Conservation (phyloP, 2,113 vertebrate species). For the Megaleporinus macrocephalus region DNA sequence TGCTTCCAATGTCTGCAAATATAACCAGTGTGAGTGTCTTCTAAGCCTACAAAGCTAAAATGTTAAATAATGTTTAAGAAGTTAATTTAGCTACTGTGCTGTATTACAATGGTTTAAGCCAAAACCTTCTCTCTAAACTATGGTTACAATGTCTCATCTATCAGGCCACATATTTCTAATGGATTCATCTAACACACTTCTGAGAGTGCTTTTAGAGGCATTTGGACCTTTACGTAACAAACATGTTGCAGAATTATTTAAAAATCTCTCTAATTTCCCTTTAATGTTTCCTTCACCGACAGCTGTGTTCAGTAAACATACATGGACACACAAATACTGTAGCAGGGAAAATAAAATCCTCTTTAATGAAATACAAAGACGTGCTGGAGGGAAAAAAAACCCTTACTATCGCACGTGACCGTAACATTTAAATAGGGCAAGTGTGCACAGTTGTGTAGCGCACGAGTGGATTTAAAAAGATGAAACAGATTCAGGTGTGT, state of each 20-base stretch:
- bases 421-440: background rate
- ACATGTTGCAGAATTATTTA: background rate
- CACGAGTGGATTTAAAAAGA: background rate
- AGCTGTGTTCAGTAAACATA: conserved; percentile 27
- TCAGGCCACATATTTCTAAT: no score
- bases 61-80: no score
- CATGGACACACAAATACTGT: conserved; percentile 46
- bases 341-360: conserved; percentile 56
- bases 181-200: no score
- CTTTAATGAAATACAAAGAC: conserved; percentile 66
- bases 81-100: no score
- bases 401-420: conserved; percentile 31
- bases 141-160: no score
- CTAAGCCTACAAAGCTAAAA: no score
- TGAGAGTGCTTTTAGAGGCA: no score
- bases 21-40: no score
- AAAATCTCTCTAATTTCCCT: background rate
- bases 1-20: no score
- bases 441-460: background rate
- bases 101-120: no score
- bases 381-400: conserved; percentile 53
- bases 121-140: no score
- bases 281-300: conserved; percentile 7
- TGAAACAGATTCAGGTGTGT: background rate
- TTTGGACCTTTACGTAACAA: no score